Evolutionary conservation across 2,113 vertebrate genomes (phyloP), one percentile per base, ranked within the genome.

Genomic region (Morone saxatilis): DNA sequence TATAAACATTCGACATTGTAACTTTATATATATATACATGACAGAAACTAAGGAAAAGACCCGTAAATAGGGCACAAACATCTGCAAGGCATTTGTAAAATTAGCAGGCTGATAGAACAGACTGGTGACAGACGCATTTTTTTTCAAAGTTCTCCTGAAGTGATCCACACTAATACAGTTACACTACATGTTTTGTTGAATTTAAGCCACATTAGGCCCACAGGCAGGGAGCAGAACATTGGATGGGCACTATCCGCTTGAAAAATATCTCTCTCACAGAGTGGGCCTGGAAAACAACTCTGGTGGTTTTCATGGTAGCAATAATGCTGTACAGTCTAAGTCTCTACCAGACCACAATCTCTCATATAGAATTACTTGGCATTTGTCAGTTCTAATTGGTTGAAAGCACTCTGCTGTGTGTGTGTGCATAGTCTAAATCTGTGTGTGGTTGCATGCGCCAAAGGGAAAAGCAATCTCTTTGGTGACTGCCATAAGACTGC

Each of bases 351-450:
- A 90, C 89, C 85, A 76, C 83, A 88, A 86, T 83, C 85, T 65
- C 86, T 72, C 75, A 73, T 87, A 72, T 88, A 84, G 77, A 78
- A 1, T 91, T 89, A 85, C 89, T 87, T 86, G 80, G 74, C 71
- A 81, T 83, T 89, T 84, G 86, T 84, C 74, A 63, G 40, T 57
- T 54, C 9, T 85, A 86, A 80, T 90, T 86, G 80, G 56, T 80
- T 70, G 51, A 88, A 89, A 65, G 76, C 53, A 14, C 16, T 79
- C 47, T 53, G 57, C 47, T 76, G 2, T 38, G 36, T 73, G 62
- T 69, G 57, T 82, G 36, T 62, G 71, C 66, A 54, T 8, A 19
- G 13, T 82, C 71, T 76, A 83, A 73, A 74, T 80, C 16, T 38
- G 68, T 81, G 76, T 62, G 78, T 67, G 50, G 67, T 72, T 72